Percentiles rank a stretch among this genome's conserved stretches.
phyloP scores from a whole-genome alignment of 1,140 invertebrate genomes.

The Parapsyche elsis region DNA sequence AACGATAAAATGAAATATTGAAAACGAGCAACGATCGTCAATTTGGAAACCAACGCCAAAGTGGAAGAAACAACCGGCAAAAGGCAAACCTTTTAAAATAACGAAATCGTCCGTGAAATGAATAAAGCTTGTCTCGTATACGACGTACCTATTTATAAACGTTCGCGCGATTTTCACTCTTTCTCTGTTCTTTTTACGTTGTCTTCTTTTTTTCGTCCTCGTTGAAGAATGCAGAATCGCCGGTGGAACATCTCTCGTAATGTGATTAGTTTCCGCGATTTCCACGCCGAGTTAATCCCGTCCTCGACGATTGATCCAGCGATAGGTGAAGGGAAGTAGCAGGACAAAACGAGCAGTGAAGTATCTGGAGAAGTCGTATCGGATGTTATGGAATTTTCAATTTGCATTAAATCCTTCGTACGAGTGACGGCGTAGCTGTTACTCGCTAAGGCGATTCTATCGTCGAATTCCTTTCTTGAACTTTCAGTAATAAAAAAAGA shows the following conservation, averaged over 20 bases:
- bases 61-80: neutral
- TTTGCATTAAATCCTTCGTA: constrained; percentile 16
- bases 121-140: constrained; percentile 14
- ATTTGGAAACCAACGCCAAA: neutral
- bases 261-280: constrained; percentile 4
- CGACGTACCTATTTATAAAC: constrained; percentile 27
- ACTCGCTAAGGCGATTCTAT: neutral
- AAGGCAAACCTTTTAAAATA: constrained; percentile 30
- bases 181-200: neutral
- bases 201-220: neutral
- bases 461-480: no score
- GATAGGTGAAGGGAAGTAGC: no score
- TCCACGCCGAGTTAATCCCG: neutral
- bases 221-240: neutral
- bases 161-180: neutral
- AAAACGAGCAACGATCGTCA: no score
- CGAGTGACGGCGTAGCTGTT: neutral
- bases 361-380: neutral
- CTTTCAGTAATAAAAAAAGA: no score
- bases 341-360: neutral
- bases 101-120: constrained; percentile 34
- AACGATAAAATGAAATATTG: no score
- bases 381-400: constrained; percentile 17
- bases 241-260: neutral
- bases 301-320: neutral